Evolutionary conservation across 2,888 invertebrate genomes (phyloP), one percentile per base, ranked within the genome.

Genomic region (Uloborus plumipes): DNA sequence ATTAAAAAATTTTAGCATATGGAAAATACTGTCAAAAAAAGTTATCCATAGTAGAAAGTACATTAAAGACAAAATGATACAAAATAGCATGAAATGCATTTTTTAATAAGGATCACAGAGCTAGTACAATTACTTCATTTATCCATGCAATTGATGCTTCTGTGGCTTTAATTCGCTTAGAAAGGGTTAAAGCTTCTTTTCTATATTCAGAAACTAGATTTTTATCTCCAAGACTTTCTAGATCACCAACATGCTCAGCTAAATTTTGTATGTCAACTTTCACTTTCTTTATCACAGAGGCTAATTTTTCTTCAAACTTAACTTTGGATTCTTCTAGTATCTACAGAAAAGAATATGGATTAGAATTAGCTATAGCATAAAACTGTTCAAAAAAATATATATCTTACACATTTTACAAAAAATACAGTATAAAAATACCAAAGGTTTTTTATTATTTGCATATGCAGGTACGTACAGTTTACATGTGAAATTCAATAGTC

Each of bases 181-280:
- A 92, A 64, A 95, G 92, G 85, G 93, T 92, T 74, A 94, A 92
- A 86, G 96, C 91, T 87, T 94, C 92, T 88, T 94, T 88, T 9
- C 90, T 92, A 88, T 97, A 97, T 87, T 95, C 94, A 16, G 92
- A 91, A 85, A 95, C 93, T 87, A 94, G 92, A 71, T 92, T 91
- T 7, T 93, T 92, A 86, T 97, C 89, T 92, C 95, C 96, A 75
- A 96, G 96, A 86, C 94, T 93, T 88, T 95, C 93, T 87, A 97
- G 91, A 84, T 94, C 92, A 77, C 92, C 92, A 86, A 96, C 91
- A 86, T 93, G 93, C 13, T 95, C 94, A 69, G 93, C 91, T 88
- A 96, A 91, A 84, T 93, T 93, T 77, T 91, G 89, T 31, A 96
- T 92, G 87, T 94, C 93, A 64, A 91, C 90, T 87, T 93, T 93